Evolutionary conservation across 1,140 invertebrate species (phyloP).

Genomic region (Scylla paramamosain): DNA sequence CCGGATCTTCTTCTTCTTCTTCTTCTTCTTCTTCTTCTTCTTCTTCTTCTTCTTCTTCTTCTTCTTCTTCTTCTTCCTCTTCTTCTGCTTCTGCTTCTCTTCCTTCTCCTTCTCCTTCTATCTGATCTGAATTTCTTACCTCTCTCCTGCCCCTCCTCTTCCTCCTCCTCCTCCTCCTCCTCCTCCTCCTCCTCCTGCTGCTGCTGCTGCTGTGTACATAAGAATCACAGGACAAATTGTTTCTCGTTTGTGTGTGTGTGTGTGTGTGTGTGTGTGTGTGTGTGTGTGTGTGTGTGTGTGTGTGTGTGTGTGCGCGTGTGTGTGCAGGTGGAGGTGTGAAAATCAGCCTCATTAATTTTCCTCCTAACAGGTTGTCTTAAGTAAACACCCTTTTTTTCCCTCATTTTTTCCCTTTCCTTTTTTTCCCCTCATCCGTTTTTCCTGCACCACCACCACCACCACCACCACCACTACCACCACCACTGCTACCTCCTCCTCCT

Average conservation of each 20-base stretch:
- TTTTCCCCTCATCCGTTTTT: neutral
- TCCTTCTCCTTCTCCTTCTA: neutral
- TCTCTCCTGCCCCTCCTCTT: neutral
- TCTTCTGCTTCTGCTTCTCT: neutral
- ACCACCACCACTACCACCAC: neutral
- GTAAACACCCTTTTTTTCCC: neutral
- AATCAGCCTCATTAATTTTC: neutral
- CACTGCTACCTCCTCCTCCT: neutral
- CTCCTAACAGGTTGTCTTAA: neutral
- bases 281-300: too few species aligned
- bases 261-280: too few species aligned
- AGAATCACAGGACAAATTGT: too few species aligned
- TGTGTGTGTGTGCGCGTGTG: too few species aligned
- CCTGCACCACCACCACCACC: neutral
- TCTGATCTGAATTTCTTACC: neutral
- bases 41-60: neutral
- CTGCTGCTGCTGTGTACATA: too few species aligned
- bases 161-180: neutral
- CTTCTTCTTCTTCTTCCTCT: neutral
- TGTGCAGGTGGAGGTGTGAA: neutral
- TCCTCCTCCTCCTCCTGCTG: too few species aligned
- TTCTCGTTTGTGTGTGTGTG: too few species aligned
- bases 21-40: neutral
- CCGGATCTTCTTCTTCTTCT: neutral
- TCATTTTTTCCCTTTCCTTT: conserved; percentile 8